Evolutionary conservation across 2,888 invertebrate genomes (phyloP).

Genomic region (Tachystola acroxantha): DNA sequence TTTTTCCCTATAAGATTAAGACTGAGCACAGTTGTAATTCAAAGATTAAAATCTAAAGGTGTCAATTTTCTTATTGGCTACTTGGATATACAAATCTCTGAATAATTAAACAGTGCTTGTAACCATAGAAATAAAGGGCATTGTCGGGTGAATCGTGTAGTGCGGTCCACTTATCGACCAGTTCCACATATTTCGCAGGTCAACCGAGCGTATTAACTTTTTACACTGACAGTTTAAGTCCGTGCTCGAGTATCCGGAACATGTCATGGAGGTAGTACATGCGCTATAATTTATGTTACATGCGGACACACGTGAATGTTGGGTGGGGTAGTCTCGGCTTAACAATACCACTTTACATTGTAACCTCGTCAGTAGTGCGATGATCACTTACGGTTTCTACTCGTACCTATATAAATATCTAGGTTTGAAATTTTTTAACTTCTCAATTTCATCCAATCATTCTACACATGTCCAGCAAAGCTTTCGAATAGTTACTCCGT

Average conservation of each 20-base stretch:
- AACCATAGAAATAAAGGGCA: conserved; percentile 1
- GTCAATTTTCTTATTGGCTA: neutral
- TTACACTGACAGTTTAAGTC: conserved; percentile 29
- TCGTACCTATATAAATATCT: no score
- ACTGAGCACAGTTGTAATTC: neutral
- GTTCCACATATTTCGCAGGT: conserved; percentile 33
- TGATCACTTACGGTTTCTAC: no score
- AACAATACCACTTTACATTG: no score
- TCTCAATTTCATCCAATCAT: no score
- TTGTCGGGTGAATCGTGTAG: neutral
- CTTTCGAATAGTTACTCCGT: no score
- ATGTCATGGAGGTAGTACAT: conserved; percentile 9
- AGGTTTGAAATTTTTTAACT: no score
- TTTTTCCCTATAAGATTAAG: neutral
- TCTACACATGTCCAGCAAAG: no score
- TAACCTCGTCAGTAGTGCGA: no score
- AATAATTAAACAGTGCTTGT: neutral
- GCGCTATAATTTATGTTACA: no score
- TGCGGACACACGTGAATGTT: no score
- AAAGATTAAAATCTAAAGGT: conserved; percentile 2
- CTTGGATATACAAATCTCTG: neutral
- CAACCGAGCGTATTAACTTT: conserved; percentile 34
- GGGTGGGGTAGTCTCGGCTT: no score
- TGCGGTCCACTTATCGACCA: conserved; percentile 21
- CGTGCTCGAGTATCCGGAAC: conserved; percentile 27